phyloP scores from a whole-genome alignment of 2,888 invertebrate species.

The Tenthredo distinguenda region DNA sequence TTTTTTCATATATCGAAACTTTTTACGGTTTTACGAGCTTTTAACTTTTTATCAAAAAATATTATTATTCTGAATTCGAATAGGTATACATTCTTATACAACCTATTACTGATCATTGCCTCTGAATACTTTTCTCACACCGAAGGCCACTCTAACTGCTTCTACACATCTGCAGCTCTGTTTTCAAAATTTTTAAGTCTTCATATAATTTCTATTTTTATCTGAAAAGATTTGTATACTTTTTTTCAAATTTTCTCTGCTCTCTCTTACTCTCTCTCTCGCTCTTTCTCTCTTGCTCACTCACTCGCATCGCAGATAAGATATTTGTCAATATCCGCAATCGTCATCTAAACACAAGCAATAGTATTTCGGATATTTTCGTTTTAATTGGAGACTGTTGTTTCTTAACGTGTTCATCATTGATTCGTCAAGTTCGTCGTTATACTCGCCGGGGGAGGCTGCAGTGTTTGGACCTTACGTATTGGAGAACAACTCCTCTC shows the following conservation, averaged over 20 bases:
- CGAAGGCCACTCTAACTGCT: background rate
- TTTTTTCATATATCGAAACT: background rate
- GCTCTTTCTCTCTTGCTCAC: background rate
- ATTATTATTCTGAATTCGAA: background rate
- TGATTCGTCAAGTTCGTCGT: constrained; percentile 75
- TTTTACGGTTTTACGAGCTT: too few species aligned
- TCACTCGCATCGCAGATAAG: background rate
- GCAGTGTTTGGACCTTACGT: constrained; percentile 3
- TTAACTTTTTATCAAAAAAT: background rate
- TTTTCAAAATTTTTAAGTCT: background rate
- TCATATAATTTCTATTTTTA: background rate
- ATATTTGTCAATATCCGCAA: background rate
- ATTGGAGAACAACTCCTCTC: constrained; percentile 13
- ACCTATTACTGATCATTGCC: background rate
- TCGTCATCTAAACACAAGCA: background rate
- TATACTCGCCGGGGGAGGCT: constrained; percentile 69
- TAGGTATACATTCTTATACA: background rate
- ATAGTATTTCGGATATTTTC: background rate
- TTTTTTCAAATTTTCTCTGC: background rate
- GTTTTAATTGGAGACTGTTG: constrained; percentile 46
- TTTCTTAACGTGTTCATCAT: constrained; percentile 68
- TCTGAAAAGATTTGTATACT: background rate
- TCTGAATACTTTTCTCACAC: background rate
- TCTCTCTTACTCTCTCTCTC: background rate
- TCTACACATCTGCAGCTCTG: background rate